phyloP scores from a whole-genome alignment of 2,797 vertebrate genomes.

The Apogon talboti region DNA sequence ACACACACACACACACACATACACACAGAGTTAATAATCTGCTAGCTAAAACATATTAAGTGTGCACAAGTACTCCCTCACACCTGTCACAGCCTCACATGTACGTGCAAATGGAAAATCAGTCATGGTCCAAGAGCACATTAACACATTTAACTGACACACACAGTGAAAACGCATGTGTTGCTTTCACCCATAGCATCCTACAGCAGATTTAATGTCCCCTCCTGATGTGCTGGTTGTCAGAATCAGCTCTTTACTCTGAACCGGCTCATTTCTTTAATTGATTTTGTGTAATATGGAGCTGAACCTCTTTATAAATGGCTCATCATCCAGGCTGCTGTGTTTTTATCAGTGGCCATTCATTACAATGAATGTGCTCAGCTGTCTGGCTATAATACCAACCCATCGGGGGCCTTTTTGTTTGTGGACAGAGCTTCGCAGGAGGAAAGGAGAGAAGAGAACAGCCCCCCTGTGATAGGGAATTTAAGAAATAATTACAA shows the following conservation, averaged over 20 bases:
- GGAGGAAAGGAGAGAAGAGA: slow-evolving; percentile 1
- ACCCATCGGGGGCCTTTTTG: slow-evolving; percentile 20
- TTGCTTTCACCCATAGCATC: background rate
- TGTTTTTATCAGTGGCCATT: slow-evolving; percentile 31
- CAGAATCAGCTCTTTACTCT: slow-evolving; percentile 3
- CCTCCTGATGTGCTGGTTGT: slow-evolving; percentile 7
- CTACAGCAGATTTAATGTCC: slow-evolving; percentile 6
- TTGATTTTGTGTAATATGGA: slow-evolving; percentile 30
- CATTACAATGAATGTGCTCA: slow-evolving; percentile 17
- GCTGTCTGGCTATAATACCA: slow-evolving; percentile 20
- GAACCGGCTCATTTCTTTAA: slow-evolving; percentile 28
- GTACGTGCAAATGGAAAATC: slow-evolving; percentile 40
- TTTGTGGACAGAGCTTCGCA: slow-evolving; percentile 21
- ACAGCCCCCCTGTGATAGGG: background rate
- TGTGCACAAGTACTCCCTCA: slow-evolving; percentile 42
- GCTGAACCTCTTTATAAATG: slow-evolving; percentile 15
- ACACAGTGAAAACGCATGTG: slow-evolving; percentile 7
- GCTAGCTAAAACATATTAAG: slow-evolving; percentile 49
- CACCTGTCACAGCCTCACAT: slow-evolving; percentile 42
- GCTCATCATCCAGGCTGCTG: background rate
- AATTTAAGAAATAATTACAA: slow-evolving; percentile 39
- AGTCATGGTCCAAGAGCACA: slow-evolving; percentile 3
- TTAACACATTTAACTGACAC: slow-evolving; percentile 10
- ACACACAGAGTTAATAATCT: slow-evolving; percentile 50
- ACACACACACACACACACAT: slow-evolving; percentile 3